A percentile compares a stretch with the other conserved stretches of the same genome.
Conservation (phyloP, 2,113 vertebrate genomes). For the Oenanthe oenanthe region DNA sequence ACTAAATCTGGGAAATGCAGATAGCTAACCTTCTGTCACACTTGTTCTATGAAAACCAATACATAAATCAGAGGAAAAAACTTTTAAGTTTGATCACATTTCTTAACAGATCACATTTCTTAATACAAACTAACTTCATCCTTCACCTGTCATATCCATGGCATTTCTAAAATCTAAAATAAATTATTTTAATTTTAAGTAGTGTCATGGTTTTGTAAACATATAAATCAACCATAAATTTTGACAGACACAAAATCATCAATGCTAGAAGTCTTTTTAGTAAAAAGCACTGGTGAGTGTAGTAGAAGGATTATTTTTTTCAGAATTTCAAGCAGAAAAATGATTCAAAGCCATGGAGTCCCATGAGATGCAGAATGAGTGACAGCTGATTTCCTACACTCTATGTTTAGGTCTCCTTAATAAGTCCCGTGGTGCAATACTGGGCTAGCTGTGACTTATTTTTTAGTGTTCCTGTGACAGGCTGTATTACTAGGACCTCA, state of each 20-base stretch:
- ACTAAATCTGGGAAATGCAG: neutral
- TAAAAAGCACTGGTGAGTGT: neutral
- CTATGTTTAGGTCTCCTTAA: neutral
- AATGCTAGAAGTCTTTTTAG: neutral
- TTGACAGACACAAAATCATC: neutral
- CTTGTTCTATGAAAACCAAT: neutral
- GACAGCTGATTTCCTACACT: neutral
- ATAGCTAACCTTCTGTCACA: neutral
- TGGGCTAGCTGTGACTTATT: neutral
- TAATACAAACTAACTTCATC: neutral
- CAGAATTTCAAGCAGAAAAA: neutral
- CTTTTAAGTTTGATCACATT: neutral
- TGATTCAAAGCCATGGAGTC: neutral
- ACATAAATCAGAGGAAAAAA: neutral
- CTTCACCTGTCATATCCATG: neutral
- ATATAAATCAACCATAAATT: neutral
- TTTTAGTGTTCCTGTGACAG: neutral
- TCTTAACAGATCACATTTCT: neutral
- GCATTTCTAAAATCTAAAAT: neutral
- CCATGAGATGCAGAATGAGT: neutral
- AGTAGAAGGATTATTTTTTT: neutral
- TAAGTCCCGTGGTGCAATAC: neutral
- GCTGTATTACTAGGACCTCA: neutral
- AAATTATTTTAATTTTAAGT: neutral
- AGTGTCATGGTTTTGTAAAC: neutral